Base-by-base conservation (phyloP, 1,140 invertebrate genomes). In the Ooceraea biroi region DNA sequence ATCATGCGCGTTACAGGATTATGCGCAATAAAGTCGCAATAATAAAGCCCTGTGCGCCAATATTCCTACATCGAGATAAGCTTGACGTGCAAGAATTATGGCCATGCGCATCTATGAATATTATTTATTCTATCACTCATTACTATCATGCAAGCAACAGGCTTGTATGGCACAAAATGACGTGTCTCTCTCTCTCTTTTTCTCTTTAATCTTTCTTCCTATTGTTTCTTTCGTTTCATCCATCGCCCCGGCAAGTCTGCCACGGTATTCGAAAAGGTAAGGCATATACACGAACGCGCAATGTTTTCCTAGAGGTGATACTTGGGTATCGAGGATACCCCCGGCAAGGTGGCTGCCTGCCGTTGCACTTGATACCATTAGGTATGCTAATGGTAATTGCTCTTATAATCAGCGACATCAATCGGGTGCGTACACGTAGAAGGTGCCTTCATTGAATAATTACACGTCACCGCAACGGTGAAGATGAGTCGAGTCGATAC, bases 401-500 rank as follows among this genome's bases (percentile, higher is more conserved):
- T 78, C 84, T 90, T 89, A 92, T 90, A 92, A 93, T 93, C 92
- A 89, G 86, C 85, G 90, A 92, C 92, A 92, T 92, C 90, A 91
- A 93, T 93, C 91, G 92, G 89, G 41, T 74, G 90, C 88, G 84
- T 89, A 89, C 87, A 85, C 86, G 89, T 85, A 84, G 83, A 88
- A 86, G 90, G 85, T 90, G 88, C 90, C 88, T 86, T 89, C 90
- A 91, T 93, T 92, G 92, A 93, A 92, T 93, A 93, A 93, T 93
- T 93, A 92, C 82, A 91, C 91, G 89, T 90, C 87, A 87, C 90
- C 88, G 89, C 77, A 83, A 50, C 72, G 89, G 73, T 61, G 88
- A 90, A 93, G 92, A 93, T 93, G 88, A 88, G 83, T 83, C 86
- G 83, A 84, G 65, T 88, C 86, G 92, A 92, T 92, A 91, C 77